Evolutionary conservation across 2,113 vertebrate species (phyloP), one percentile per base, ranked within the genome.

Genomic region (Entomyzon cyanotis): DNA sequence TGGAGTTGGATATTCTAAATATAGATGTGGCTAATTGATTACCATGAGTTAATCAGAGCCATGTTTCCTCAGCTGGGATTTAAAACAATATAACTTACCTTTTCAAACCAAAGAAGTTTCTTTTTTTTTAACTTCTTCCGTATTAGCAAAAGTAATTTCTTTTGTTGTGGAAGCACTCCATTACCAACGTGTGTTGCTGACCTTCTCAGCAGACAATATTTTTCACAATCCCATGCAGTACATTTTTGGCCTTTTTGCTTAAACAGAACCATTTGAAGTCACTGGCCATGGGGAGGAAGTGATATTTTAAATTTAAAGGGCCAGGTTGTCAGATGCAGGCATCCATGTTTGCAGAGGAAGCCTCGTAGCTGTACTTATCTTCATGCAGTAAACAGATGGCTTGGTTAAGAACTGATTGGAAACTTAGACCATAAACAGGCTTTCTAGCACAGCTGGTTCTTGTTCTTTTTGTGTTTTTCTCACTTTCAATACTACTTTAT

Each of bases 381-480:
- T 70, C 86, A 64, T 71, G 62, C 60, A 56, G 76, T 91, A 91
- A 93, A 92, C 76, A 95, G 78, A 93, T 77, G 86, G 50, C 65
- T 84, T 75, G 56, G 44, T 92, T 90, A 94, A 82, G 62, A 81
- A 46, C 56, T 78, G 79, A 74, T 50, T 93, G 87, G 88, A 94
- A 95, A 91, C 71, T 90, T 96, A 79, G 70, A 76, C 14, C 2
- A 3, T 83, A 88, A 94, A 81, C 27, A 64, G 76, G 11, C 73
- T 86, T 82, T n/a, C 24, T 77, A 90, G 56, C 46, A 94, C 88
- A 94, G 90, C 88, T 93, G 94, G 49, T 90, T 94, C 92, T 75
- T 96, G 92, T 95, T 95, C 92, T 84, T 88, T 56, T 89, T 92
- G 68, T 94, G 86, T 85, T 83, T 96, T 92, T 95, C 80, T 93